These are phyloP conservation scores for Eupithecia pulchellata DNA, from an alignment of 2,888 invertebrate genomes.

Conservation along the genomic window DNA sequence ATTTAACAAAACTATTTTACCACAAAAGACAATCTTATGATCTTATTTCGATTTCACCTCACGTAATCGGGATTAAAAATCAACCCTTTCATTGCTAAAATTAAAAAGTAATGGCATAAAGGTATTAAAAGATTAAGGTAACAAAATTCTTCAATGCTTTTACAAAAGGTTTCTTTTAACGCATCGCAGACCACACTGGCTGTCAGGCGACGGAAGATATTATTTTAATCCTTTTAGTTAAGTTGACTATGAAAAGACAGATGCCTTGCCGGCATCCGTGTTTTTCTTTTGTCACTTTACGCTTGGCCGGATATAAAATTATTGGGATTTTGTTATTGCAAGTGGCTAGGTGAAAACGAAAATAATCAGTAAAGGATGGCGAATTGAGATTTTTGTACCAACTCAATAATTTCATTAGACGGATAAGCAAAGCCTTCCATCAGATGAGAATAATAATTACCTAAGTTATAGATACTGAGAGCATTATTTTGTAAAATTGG, in stretches of 20 bases:
- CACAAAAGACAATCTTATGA: constrained; percentile 63
- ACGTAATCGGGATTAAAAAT: constrained; percentile 77
- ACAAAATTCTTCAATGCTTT: constrained; percentile 70
- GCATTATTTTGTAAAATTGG: background rate
- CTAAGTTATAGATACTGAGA: background rate
- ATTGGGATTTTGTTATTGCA: constrained; percentile 56
- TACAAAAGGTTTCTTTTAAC: constrained; percentile 81
- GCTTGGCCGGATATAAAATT: constrained; percentile 64
- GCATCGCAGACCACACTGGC: constrained; percentile 81
- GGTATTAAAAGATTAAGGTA: constrained; percentile 84
- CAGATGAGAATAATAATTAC: background rate
- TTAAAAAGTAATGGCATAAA: constrained; percentile 83
- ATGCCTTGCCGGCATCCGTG: constrained; percentile 74
- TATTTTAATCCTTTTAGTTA: constrained; percentile 86
- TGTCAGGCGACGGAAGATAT: constrained; percentile 83
- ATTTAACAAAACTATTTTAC: constrained; percentile 3
- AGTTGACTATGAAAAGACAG: constrained; percentile 84
- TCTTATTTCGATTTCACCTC: constrained; percentile 64
- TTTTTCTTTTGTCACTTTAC: constrained; percentile 76
- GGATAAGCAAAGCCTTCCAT: background rate
- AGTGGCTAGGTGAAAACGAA: constrained; percentile 27
- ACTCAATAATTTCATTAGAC: background rate
- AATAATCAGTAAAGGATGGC: background rate
- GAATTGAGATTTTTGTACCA: background rate
- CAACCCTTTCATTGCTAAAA: constrained; percentile 82